Evolutionary conservation across 2,797 vertebrate genomes (phyloP), one percentile per base, ranked within the genome.

Genomic region (Psittacula echo): DNA sequence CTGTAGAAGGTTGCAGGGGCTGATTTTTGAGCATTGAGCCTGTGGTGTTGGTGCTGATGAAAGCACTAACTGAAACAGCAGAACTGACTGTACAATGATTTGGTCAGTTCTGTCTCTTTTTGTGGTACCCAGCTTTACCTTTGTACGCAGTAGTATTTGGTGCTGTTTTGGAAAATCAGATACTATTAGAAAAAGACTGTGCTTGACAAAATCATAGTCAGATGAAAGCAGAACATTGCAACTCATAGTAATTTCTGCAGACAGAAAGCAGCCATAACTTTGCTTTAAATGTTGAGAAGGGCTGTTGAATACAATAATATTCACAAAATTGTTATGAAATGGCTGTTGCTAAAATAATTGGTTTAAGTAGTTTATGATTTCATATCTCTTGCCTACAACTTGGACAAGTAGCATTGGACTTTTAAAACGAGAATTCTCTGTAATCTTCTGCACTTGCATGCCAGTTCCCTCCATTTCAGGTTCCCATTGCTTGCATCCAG

Each of bases 141-240:
- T 68, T 14, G 3, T 44, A 7, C 18, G 3, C 37, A 56, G 20
- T 48, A 34, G 3, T 68, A 53, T 34, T 65, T 44, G n/a, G 29
- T 84, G 39, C 29, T 65, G 7, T 66, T 86, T 70, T 71, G 5
- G 39, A 79, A 92, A 81, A 87, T 37, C 5, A 16, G n/a, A 14
- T 68, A 16, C 6, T 39, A 0, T 61, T 73, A 37, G 37, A 39
- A 65, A 71, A 83, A 75, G 34, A 17, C 13, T 1, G 0, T 21
- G 14, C 50, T 71, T 90, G 53, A 22, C 20, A 54, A 58, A 47
- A 30, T 7, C 4, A 6, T 32, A 23, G 77, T 78, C 42, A 56
- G 26, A 27, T 85, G 67, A 82, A 90, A 79, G 64, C 32, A 82
- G n/a, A 13, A 48, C 16, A 5, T 12, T 67, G 34, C 61, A 45